Conservation (phyloP, 2,797 vertebrate species). For the Paedocypris micromegethes region DNA sequence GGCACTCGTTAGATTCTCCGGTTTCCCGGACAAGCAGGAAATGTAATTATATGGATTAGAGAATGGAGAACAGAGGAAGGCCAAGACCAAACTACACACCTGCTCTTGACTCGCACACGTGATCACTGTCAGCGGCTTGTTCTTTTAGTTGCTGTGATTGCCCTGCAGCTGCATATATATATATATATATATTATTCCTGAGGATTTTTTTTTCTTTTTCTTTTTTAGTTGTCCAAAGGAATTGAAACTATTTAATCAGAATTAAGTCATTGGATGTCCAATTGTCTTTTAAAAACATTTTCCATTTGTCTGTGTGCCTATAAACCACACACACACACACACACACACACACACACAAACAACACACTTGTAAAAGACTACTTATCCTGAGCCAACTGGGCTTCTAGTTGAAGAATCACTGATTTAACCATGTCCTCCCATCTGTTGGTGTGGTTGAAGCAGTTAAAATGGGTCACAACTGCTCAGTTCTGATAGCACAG, state of each 20-base stretch:
- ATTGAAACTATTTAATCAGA: neutral
- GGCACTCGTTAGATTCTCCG: constrained; percentile 13
- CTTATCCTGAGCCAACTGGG: neutral
- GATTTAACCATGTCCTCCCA: neutral
- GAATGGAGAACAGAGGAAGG: constrained; percentile 15
- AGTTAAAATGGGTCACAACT: neutral
- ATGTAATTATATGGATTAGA: constrained; percentile 47
- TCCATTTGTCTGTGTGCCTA: no score
- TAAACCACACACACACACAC: no score
- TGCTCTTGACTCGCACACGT: neutral
- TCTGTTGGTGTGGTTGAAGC: neutral
- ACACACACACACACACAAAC: no score
- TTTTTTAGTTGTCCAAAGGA: neutral
- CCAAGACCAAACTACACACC: constrained; percentile 19
- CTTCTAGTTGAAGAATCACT: neutral
- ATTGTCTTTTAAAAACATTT: no score
- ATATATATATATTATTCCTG: no score
- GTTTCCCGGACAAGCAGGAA: constrained; percentile 27
- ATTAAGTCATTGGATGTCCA: no score
- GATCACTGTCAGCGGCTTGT: neutral
- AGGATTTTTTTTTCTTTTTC: no score
- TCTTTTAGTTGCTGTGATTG: neutral
- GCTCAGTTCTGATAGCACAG: neutral
- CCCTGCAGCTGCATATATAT: no score
- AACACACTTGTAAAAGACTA: neutral